A percentile compares a stretch with the other conserved stretches of the same genome.
Conservation (phyloP, 2,888 invertebrate genomes). For the Idaea biselata region DNA sequence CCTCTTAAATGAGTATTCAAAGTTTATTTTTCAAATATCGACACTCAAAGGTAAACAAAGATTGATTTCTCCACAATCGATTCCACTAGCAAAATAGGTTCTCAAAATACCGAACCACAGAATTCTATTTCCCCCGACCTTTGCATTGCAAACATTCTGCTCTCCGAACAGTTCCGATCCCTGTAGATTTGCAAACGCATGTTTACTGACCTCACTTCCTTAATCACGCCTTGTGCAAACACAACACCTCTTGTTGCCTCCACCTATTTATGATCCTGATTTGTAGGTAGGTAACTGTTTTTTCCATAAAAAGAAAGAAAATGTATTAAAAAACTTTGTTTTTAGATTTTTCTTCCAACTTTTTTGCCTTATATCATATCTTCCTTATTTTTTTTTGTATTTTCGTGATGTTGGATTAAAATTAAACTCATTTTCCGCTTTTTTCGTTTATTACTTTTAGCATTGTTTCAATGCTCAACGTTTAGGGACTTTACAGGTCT, state of each 20-base stretch:
- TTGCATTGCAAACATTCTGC: conserved; percentile 44
- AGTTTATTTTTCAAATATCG: neutral
- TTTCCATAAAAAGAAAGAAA: neutral
- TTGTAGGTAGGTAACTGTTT: neutral
- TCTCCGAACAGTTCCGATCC: conserved; percentile 32
- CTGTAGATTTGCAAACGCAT: conserved; percentile 38
- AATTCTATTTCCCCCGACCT: conserved; percentile 20
- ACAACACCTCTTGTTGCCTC: neutral
- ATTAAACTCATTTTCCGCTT: too few species aligned
- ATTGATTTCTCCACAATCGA: neutral
- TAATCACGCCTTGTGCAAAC: conserved; percentile 28
- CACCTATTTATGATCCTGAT: neutral
- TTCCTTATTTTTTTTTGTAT: too few species aligned
- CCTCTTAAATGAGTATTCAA: neutral
- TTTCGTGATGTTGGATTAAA: too few species aligned
- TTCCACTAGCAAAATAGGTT: neutral
- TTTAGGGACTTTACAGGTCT: too few species aligned
- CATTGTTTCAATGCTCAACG: too few species aligned
- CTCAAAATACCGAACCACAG: conserved; percentile 1
- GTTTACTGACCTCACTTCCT: conserved; percentile 41
- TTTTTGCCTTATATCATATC: too few species aligned
- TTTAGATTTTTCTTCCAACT: too few species aligned
- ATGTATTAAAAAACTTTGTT: too few species aligned
- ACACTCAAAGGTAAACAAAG: neutral
- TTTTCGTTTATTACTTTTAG: too few species aligned